Evolutionary conservation across 1,140 invertebrate genomes (phyloP).

Genomic region (Drosophila miranda): DNA sequence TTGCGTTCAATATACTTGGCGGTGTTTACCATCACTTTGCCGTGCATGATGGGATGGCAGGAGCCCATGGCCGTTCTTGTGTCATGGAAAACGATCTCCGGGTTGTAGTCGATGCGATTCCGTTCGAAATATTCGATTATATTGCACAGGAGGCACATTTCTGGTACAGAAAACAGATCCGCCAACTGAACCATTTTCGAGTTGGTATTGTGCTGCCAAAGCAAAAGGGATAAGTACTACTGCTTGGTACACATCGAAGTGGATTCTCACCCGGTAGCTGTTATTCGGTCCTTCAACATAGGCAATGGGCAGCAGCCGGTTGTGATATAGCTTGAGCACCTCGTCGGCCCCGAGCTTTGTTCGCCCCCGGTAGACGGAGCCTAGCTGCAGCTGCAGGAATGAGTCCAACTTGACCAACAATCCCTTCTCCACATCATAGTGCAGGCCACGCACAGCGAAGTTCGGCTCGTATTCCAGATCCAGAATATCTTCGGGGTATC

Average conservation of each 20-base stretch:
- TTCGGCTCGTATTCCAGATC: slow-evolving; percentile 92
- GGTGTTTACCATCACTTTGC: slow-evolving; percentile 90
- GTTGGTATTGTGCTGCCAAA: slow-evolving; percentile 84
- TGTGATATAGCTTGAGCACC: slow-evolving; percentile 93
- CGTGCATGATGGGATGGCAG: slow-evolving; percentile 96
- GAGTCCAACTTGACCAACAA: slow-evolving; percentile 97
- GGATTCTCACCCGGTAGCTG: slow-evolving; percentile 62
- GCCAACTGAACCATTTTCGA: slow-evolving; percentile 97
- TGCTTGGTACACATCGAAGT: slow-evolving; percentile 1
- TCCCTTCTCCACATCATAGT: slow-evolving; percentile 98
- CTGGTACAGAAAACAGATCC: slow-evolving; percentile 98
- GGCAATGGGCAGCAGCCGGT: slow-evolving; percentile 91
- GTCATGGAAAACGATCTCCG: slow-evolving; percentile 97
- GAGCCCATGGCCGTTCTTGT: slow-evolving; percentile 95
- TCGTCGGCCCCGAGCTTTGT: slow-evolving; percentile 92
- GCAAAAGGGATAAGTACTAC: slow-evolving; percentile 21
- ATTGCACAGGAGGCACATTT: slow-evolving; percentile 96
- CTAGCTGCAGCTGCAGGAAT: slow-evolving; percentile 97
- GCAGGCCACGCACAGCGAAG: slow-evolving; percentile 96
- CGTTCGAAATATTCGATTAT: slow-evolving; percentile 96
- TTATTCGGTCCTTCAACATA: slow-evolving; percentile 89
- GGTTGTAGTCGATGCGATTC: slow-evolving; percentile 96
- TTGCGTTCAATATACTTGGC: slow-evolving; percentile 92
- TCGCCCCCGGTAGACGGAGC: slow-evolving; percentile 95
- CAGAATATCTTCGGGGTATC: slow-evolving; percentile 94